Evolutionary conservation across 2,797 vertebrate species (phyloP).

Genomic region (Morelia viridis): DNA sequence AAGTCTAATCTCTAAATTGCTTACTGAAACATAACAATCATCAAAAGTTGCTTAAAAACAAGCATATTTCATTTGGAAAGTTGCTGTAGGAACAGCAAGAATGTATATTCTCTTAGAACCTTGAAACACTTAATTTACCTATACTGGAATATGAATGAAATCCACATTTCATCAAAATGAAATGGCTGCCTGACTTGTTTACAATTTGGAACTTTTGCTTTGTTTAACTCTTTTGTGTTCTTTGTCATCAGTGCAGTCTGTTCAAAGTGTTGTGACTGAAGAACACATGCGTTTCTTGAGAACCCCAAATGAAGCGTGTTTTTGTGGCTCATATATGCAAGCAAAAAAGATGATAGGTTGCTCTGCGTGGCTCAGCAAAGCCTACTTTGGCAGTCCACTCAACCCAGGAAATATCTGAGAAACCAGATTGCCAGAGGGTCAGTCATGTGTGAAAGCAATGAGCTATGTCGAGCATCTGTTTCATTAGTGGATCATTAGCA

Average conservation of each 20-base stretch:
- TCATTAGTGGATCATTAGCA: conserved; percentile 56
- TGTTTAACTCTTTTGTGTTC: neutral
- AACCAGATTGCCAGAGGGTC: conserved; percentile 31
- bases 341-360: conserved; percentile 39
- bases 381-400: conserved; percentile 11
- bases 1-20: neutral
- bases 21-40: neutral
- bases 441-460: conserved; percentile 31
- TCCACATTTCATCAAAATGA: conserved; percentile 35
- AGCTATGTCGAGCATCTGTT: conserved; percentile 52
- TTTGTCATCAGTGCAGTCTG: neutral
- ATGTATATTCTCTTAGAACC: neutral
- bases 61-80: neutral
- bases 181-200: conserved; percentile 17
- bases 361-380: conserved; percentile 29
- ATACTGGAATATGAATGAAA: conserved; percentile 14
- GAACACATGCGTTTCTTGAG: neutral
- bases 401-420: neutral
- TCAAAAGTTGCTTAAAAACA: neutral
- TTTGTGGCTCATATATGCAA: conserved; percentile 30
- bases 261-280: neutral
- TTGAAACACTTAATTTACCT: conserved; percentile 15
- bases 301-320: conserved; percentile 29
- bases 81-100: neutral
- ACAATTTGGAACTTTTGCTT: neutral